Evolutionary conservation across 2,888 invertebrate genomes (phyloP).

Genomic region (Drosophila anomalata): DNA sequence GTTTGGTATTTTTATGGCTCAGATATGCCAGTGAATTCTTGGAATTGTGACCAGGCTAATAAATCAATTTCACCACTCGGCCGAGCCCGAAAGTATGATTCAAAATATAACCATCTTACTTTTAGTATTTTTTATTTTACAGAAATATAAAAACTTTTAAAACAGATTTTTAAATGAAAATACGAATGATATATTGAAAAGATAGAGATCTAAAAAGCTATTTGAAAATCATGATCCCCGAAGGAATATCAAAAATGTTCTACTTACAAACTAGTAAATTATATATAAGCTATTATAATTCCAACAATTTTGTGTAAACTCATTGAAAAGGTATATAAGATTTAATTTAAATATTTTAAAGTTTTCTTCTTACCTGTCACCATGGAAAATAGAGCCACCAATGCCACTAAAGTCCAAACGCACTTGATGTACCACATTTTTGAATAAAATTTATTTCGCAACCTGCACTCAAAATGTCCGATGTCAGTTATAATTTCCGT

Average conservation of each 20-base stretch:
- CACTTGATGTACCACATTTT: conserved; percentile 67
- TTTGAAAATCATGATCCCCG: no score
- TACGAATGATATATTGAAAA: no score
- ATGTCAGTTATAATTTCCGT: conserved; percentile 35
- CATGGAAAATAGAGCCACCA: conserved; percentile 61
- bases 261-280: no score
- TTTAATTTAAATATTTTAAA: background rate
- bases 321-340: no score
- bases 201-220: background rate
- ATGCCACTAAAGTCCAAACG: conserved; percentile 60
- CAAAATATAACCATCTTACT: background rate
- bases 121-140: background rate
- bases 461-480: conserved; percentile 31
- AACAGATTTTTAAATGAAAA: background rate
- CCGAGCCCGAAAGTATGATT: conserved; percentile 27
- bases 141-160: no score
- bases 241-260: no score
- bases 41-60: conserved; percentile 34
- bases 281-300: no score
- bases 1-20: conserved; percentile 57
- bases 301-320: no score
- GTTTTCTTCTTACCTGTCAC: conserved; percentile 65
- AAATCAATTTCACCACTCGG: conserved; percentile 29
- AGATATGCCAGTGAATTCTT: conserved; percentile 49
- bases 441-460: conserved; percentile 6